These are phyloP conservation scores for Timema cristinae DNA, from an alignment of 2,888 invertebrate genomes.

Conservation along the genomic window DNA sequence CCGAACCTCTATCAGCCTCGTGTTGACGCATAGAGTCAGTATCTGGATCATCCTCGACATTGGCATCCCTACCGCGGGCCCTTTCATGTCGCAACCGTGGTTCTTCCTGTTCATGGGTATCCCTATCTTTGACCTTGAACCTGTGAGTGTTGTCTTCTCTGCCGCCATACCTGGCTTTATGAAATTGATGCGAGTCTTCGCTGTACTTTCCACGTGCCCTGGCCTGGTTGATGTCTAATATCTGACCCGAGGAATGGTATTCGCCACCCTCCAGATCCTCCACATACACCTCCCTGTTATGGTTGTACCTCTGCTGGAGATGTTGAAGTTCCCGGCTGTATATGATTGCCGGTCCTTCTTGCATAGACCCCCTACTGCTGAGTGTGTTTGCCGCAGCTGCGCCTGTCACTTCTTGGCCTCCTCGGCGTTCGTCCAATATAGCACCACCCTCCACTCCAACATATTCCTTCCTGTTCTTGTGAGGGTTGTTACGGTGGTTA, in stretches of 20 bases:
- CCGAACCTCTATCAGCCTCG: conserved; percentile 74
- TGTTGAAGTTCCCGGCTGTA: conserved; percentile 32
- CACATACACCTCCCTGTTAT: conserved; percentile 50
- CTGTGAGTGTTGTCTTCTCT: no score
- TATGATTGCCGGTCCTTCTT: conserved; percentile 44
- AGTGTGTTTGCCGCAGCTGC: conserved; percentile 20
- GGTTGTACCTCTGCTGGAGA: conserved; percentile 14
- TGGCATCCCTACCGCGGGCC: conserved; percentile 8
- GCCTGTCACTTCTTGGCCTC: conserved; percentile 14
- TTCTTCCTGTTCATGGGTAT: no score
- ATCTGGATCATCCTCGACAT: conserved; percentile 54
- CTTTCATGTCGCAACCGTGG: not conserved
- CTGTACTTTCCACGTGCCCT: not conserved
- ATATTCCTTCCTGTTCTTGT: conserved; percentile 20
- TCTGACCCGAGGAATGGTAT: conserved; percentile 18
- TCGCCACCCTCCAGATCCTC: conserved; percentile 55
- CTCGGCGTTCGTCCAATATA: conserved; percentile 13
- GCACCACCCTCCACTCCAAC: not conserved
- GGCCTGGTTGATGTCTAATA: conserved; percentile 27
- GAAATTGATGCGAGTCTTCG: conserved; percentile 10
- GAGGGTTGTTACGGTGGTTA: conserved; percentile 56
- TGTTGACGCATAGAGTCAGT: conserved; percentile 70
- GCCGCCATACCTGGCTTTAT: no score
- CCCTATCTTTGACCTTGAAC: no score
- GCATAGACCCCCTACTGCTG: conserved; percentile 18